Conservation (phyloP, 2,113 vertebrate genomes). For the Pluvialis apricaria region DNA sequence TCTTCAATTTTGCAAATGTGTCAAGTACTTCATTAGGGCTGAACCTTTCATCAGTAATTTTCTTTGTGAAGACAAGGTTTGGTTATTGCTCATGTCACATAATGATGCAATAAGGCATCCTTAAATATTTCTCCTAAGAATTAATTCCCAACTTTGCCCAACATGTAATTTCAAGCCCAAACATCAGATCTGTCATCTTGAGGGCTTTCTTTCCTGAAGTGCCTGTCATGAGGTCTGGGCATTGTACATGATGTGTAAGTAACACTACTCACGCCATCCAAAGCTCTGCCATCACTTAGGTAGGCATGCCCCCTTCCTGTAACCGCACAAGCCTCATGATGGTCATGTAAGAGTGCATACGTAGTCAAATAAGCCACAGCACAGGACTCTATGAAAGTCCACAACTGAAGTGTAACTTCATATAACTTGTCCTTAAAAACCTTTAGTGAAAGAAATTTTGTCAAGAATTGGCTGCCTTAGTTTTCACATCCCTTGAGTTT, state of each 20-base stretch:
- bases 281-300: not conserved
- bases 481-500: not conserved
- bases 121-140: not conserved
- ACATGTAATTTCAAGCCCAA: not conserved
- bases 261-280: not conserved
- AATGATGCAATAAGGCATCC: not conserved
- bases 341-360: rapidly evolving
- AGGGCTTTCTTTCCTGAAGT: not conserved
- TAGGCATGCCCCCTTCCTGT: rapidly evolving
- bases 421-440: not conserved
- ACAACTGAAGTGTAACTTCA: not conserved
- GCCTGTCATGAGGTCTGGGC: not conserved
- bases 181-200: too few species aligned
- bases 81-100: not conserved
- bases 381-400: not conserved
- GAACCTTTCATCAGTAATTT: not conserved
- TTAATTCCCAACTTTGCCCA: not conserved
- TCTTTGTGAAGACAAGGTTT: not conserved
- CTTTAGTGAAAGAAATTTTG: not conserved
- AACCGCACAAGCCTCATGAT: rapidly evolving
- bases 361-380: not conserved
- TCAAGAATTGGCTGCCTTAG: not conserved
- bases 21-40: not conserved
- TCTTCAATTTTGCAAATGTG: not conserved
- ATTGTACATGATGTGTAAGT: not conserved